These are phyloP conservation scores for Cerceris rybyensis DNA, from an alignment of 2,888 invertebrate species.

Conservation along the genomic window DNA sequence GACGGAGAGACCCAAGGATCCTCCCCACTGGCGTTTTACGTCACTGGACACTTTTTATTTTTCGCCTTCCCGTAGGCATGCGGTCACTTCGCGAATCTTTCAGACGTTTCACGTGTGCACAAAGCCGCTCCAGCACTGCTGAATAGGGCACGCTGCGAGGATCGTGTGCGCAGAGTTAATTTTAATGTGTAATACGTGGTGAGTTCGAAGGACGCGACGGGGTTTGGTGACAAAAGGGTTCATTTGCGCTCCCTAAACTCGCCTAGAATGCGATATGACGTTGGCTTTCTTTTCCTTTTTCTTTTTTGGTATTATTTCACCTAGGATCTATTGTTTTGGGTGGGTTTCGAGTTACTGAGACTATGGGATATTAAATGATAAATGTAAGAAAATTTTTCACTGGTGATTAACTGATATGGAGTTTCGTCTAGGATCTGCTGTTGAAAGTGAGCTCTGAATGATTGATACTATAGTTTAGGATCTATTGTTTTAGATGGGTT, in stretches of 20 bases:
- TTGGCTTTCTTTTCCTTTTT: background rate
- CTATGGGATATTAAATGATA: no score
- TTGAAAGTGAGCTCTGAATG: no score
- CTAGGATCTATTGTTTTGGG: no score
- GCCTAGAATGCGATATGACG: slow-evolving; percentile 17
- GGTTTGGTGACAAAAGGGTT: slow-evolving; percentile 55
- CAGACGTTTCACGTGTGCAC: slow-evolving; percentile 31
- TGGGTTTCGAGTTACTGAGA: no score
- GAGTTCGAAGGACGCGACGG: slow-evolving; percentile 50
- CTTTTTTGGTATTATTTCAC: no score
- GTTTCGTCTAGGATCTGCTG: no score
- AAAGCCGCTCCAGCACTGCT: slow-evolving; percentile 48
- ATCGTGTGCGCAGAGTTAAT: slow-evolving; percentile 60
- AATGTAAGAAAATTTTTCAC: no score
- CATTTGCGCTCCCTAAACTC: slow-evolving; percentile 39
- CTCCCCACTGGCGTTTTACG: slow-evolving; percentile 36
- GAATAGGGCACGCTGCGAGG: slow-evolving; percentile 56
- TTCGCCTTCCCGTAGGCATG: slow-evolving; percentile 34
- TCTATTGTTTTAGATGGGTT: no score
- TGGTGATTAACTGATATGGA: no score
- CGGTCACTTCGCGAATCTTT: slow-evolving; percentile 26
- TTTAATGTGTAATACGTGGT: slow-evolving; percentile 52
- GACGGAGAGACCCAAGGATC: slow-evolving; percentile 36
- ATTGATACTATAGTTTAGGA: no score
- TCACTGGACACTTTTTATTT: slow-evolving; percentile 40